Evolutionary conservation across 2,888 invertebrate genomes (phyloP).

Genomic region (Penaeus monodon): DNA sequence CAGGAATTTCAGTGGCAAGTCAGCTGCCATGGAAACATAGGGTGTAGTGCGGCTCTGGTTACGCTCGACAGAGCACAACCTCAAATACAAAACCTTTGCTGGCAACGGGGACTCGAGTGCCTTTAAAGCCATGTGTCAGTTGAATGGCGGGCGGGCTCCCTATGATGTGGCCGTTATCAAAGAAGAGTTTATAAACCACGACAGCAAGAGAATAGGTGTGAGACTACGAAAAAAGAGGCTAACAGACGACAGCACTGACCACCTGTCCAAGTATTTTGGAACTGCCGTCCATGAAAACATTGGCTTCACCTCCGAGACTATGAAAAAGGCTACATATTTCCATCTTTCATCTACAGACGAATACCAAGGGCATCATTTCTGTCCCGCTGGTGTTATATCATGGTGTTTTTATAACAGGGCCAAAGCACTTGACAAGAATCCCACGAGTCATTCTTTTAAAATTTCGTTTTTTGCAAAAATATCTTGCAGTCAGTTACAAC

Average conservation of each 20-base stretch:
- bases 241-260: background rate
- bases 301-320: background rate
- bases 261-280: background rate
- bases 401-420: constrained; percentile 17
- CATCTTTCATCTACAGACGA: constrained; percentile 3
- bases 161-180: no score
- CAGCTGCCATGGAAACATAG: constrained; percentile 10
- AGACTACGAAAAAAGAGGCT: constrained; percentile 24
- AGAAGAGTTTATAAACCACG: constrained; percentile 19
- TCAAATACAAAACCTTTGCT: background rate
- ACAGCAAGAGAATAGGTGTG: constrained; percentile 4
- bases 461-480: background rate
- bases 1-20: constrained; percentile 1
- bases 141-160: no score
- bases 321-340: constrained; percentile 11
- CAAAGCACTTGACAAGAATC: background rate
- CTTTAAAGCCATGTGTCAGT: background rate
- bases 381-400: background rate
- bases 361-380: background rate
- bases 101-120: constrained; percentile 9
- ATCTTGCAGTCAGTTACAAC: background rate
- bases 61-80: background rate
- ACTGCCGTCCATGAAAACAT: background rate
- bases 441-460: constrained; percentile 5
- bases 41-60: background rate